Base-by-base conservation (phyloP, 2,113 vertebrate species). In the Stegastes partitus region DNA sequence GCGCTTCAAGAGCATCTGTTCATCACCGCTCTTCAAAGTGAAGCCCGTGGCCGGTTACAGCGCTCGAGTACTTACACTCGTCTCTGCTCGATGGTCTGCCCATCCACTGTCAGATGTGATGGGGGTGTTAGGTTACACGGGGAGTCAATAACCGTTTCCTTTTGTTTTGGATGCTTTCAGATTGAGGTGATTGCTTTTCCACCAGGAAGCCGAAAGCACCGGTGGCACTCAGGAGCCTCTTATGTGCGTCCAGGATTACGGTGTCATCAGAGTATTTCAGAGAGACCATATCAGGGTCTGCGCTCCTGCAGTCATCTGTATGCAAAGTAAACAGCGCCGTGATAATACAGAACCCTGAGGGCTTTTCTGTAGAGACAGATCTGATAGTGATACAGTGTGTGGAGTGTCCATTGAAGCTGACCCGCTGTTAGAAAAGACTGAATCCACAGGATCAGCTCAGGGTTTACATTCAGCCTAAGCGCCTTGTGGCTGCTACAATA, bases 111-210 rank as follows among this genome's bases (percentile, higher is more conserved):
- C 68, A 57, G 2, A 72, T 73, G 64, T 58, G 21, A 59, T 74
- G 62, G 26, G 69, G 58, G 47, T 64, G 72, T 84, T 34, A 49
- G 50, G 77, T 79, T 69, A 66, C 65, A 19, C 9, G 39, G 65
- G 51, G 74, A 71, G 68, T 72, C 77, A 77, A 68, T 54, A 79
- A 74, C 54, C 56, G 34, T 68, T 34, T 69, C 54, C 45, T 64
- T 65, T 76, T 82, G 78, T 86, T 89, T 80, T 45, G 22, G 70
- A 79, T 63, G 79, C 76, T 65, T 63, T 84, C 31, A 45, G 58
- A 62, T 63, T 2, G 25, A 70, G 67, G 73, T 66, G 79, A 84
- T 83, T 79, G 76, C 63, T 82, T 82, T 87, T 74, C 18, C 81
- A 62, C 58, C 50, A 74, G 34, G 61, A 75, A 53, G 63, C 66